Conservation (phyloP, 23 tunicate genomes). For the Trididemnum miniatum region DNA sequence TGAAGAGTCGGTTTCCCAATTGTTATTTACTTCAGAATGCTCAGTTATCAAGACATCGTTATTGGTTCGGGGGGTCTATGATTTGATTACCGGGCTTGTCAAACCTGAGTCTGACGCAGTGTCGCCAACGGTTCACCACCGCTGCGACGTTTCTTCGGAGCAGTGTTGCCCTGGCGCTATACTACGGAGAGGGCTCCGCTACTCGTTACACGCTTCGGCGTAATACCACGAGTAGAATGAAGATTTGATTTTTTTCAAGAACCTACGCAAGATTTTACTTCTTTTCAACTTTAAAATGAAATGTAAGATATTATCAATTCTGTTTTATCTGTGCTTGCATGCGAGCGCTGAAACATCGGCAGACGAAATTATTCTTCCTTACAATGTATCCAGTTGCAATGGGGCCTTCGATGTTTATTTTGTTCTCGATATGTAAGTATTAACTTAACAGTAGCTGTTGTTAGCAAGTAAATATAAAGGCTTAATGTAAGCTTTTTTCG, state of each 20-base stretch:
- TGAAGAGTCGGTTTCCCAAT: too few species aligned
- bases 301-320: too few species aligned
- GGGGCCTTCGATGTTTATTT: slow-evolving; percentile 87
- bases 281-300: too few species aligned
- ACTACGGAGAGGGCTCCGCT: not conserved
- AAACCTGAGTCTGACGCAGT: not conserved
- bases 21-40: too few species aligned
- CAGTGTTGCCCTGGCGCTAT: not conserved
- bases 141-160: not conserved
- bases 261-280: too few species aligned
- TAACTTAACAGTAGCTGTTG: too few species aligned
- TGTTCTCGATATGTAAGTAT: slow-evolving; percentile 71
- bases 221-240: slow-evolving; percentile 34
- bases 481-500: too few species aligned
- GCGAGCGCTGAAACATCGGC: too few species aligned
- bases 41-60: too few species aligned
- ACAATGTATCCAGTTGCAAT: slow-evolving; percentile 45
- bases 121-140: not conserved
- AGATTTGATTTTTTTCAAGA: slow-evolving; percentile 61
- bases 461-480: too few species aligned
- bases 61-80: not conserved
- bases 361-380: not conserved
- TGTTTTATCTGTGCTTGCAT: too few species aligned
- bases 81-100: not conserved
- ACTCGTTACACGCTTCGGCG: not conserved